phyloP scores from a whole-genome alignment of 1,140 invertebrate genomes.

The Drosophila ogumai region DNA sequence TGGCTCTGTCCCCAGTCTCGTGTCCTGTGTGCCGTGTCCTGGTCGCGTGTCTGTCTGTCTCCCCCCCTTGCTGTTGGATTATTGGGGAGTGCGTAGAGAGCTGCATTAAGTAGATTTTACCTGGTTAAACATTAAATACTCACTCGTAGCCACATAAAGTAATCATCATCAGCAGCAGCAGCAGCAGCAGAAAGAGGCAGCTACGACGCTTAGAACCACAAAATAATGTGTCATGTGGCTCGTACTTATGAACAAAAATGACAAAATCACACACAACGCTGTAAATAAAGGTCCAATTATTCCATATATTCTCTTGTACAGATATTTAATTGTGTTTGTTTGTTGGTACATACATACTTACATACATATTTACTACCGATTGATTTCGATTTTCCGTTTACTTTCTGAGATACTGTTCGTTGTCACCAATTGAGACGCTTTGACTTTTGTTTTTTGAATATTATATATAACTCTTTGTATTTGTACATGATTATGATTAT shows the following conservation, averaged over 20 bases:
- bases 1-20: conserved; percentile 20
- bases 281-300: conserved; percentile 70
- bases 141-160: conserved; percentile 42
- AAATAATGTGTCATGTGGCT: conserved; percentile 6
- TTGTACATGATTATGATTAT: conserved; percentile 79
- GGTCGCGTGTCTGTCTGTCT: conserved; percentile 10
- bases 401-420: conserved; percentile 68
- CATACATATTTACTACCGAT: conserved; percentile 57
- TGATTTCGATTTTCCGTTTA: conserved; percentile 59
- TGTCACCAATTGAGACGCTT: conserved; percentile 78
- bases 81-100: conserved; percentile 18
- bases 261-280: conserved; percentile 73
- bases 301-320: conserved; percentile 80
- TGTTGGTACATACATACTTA: conserved; percentile 67
- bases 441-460: conserved; percentile 63
- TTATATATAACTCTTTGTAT: conserved; percentile 74
- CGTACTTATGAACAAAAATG: conserved; percentile 30
- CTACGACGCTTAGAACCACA: conserved; percentile 5
- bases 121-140: conserved; percentile 24
- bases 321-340: conserved; percentile 79
- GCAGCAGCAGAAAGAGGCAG: conserved; percentile 6
- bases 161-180: conserved; percentile 33
- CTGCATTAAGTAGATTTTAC: conserved; percentile 15
- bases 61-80: conserved; percentile 16
- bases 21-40: conserved; percentile 1